phyloP scores from a whole-genome alignment of 1,140 invertebrate genomes.

The Trachymyrmex septentrionalis region DNA sequence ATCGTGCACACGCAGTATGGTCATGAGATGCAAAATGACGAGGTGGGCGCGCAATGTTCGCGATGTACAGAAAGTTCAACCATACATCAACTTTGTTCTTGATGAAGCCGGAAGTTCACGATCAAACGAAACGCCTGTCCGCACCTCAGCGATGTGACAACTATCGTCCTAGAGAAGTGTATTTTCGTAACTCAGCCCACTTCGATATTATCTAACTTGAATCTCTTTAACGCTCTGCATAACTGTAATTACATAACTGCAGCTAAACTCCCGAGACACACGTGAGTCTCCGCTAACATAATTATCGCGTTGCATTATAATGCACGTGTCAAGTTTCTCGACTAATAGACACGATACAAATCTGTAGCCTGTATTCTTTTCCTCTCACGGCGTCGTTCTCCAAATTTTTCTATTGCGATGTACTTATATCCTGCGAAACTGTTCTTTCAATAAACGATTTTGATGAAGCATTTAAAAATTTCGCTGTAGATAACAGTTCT shows the following conservation, averaged over 20 bases:
- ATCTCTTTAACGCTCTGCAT: conserved; percentile 30
- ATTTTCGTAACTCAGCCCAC: conserved; percentile 39
- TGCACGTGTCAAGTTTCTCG: not conserved
- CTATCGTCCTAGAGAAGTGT: conserved; percentile 23
- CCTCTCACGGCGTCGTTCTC: not conserved
- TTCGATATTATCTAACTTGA: conserved; percentile 40
- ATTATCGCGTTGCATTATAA: conserved; percentile 17
- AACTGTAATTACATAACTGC: conserved; percentile 39
- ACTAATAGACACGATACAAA: not conserved
- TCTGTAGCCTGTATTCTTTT: not conserved
- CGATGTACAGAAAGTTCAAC: conserved; percentile 25
- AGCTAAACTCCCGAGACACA: conserved; percentile 18
- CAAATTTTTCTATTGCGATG: not conserved
- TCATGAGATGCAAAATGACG: conserved; percentile 5
- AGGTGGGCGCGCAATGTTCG: not conserved
- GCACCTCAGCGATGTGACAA: not conserved
- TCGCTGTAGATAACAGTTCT: too few relatives aligned
- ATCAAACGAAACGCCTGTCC: conserved; percentile 15
- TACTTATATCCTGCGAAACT: too few relatives aligned
- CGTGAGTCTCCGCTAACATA: conserved; percentile 12
- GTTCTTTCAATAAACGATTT: too few relatives aligned
- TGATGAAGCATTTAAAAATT: too few relatives aligned
- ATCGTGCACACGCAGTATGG: not conserved
- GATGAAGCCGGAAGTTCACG: conserved; percentile 47
- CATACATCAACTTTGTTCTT: conserved; percentile 44